Percentiles rank a stretch among this genome's conserved stretches.
Conservation (phyloP, 2,113 vertebrate genomes). For the Brachyhypopomus occidentalis region DNA sequence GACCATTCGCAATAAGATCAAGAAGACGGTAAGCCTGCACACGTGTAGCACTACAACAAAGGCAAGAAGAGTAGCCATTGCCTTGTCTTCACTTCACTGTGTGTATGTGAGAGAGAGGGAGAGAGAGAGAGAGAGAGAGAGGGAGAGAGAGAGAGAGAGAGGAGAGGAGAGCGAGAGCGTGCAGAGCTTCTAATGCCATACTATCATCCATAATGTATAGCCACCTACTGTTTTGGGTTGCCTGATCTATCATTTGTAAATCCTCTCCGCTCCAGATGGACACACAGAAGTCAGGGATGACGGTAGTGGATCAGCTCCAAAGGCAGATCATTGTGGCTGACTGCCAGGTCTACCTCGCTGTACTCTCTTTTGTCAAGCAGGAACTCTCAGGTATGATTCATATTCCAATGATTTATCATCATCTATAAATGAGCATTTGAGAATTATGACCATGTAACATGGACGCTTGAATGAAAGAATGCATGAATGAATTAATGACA, state of each 20-base stretch:
- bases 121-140: neutral
- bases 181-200: neutral
- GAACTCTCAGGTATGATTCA: constrained; percentile 87
- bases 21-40: constrained; percentile 87
- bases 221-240: neutral
- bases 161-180: neutral
- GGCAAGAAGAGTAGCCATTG: neutral
- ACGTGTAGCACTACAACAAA: neutral
- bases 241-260: constrained; percentile 31
- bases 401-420: neutral
- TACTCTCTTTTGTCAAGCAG: constrained; percentile 95
- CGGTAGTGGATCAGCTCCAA: constrained; percentile 90
- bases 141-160: neutral
- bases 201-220: constrained; percentile 16
- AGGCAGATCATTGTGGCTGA: constrained; percentile 97
- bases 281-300: constrained; percentile 82
- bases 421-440: too few species aligned
- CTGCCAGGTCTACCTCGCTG: constrained; percentile 96
- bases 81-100: neutral
- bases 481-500: too few species aligned
- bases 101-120: neutral
- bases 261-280: constrained; percentile 79
- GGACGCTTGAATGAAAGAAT: too few species aligned
- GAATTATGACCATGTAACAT: too few species aligned
- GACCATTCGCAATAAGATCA: constrained; percentile 97